Percentiles rank a stretch among this genome's conserved stretches.
phyloP scores from a whole-genome alignment of 2,797 vertebrate species.

The Ctenopoma kingsleyae region DNA sequence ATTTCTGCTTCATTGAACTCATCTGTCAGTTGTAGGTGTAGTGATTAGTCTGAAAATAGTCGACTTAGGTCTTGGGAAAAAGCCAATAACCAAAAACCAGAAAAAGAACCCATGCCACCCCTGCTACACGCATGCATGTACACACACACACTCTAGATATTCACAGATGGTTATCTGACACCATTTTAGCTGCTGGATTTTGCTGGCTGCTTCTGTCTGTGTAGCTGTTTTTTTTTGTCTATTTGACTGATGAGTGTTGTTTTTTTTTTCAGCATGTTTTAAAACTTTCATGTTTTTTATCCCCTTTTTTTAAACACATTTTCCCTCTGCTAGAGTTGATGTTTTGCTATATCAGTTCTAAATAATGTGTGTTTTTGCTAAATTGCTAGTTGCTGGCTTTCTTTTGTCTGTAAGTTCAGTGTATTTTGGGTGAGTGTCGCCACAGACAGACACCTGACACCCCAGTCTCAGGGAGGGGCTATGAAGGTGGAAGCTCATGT shows the following conservation, averaged over 20 bases:
- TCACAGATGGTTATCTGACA: conserved; percentile 58
- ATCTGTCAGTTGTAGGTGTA: conserved; percentile 27
- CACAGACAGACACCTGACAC: conserved; percentile 74
- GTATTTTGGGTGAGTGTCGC: conserved; percentile 48
- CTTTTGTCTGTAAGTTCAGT: conserved; percentile 38
- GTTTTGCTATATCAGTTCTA: neutral
- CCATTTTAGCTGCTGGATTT: conserved; percentile 46
- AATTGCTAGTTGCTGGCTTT: conserved; percentile 3
- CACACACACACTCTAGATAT: conserved; percentile 22
- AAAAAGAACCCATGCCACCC: conserved; percentile 27
- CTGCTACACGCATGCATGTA: neutral
- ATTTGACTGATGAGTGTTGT: conserved; percentile 14
- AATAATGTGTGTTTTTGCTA: neutral
- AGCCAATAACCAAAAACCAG: conserved; percentile 22
- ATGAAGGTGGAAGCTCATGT: conserved; percentile 54
- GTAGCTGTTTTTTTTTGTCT: conserved; percentile 35
- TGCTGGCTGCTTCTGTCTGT: conserved; percentile 51
- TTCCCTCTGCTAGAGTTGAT: neutral
- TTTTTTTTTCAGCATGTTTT: conserved; percentile 21
- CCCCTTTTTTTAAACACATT: neutral
- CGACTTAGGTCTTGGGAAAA: conserved; percentile 24
- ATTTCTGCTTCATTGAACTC: conserved; percentile 43
- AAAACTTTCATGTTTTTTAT: conserved; percentile 37
- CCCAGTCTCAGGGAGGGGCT: conserved; percentile 34
- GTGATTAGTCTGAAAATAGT: conserved; percentile 55